A percentile compares a stretch with the other conserved stretches of the same genome.
Conservation (phyloP, 2,797 vertebrate genomes). For the Anabas testudineus region DNA sequence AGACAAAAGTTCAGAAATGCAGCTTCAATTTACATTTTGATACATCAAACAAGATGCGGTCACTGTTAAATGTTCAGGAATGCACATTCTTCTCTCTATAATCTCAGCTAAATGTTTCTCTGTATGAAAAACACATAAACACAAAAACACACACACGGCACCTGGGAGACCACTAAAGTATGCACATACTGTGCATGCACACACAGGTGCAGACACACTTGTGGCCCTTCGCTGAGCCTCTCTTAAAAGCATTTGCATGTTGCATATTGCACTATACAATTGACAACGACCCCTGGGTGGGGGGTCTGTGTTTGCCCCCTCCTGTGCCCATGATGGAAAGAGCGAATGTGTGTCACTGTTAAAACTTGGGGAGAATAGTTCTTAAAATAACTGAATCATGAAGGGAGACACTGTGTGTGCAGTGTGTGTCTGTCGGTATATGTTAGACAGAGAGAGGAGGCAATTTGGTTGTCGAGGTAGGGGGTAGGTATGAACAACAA, state of each 20-base stretch:
- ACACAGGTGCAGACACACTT: slow-evolving; percentile 43
- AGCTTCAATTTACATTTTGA: too few relatives aligned
- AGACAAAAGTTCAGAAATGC: too few relatives aligned
- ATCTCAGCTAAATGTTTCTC: too few relatives aligned
- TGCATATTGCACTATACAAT: slow-evolving; percentile 34
- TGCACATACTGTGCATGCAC: slow-evolving; percentile 25
- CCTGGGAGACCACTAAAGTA: slow-evolving; percentile 34
- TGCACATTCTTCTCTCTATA: too few relatives aligned
- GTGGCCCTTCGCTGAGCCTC: slow-evolving; percentile 30
- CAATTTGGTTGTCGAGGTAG: slow-evolving; percentile 24
- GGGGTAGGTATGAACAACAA: slow-evolving; percentile 38
- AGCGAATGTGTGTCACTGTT: slow-evolving; percentile 21
- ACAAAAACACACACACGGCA: slow-evolving; percentile 19
- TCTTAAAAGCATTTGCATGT: slow-evolving; percentile 81
- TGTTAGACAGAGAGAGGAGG: slow-evolving; percentile 15
- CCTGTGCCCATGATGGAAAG: slow-evolving; percentile 15
- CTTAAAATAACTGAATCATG: slow-evolving; percentile 9
- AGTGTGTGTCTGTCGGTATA: slow-evolving; percentile 7
- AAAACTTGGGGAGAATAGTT: slow-evolving; percentile 2
- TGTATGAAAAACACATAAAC: too few relatives aligned
- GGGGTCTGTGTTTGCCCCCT: slow-evolving; percentile 34
- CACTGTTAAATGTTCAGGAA: too few relatives aligned
- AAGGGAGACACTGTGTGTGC: slow-evolving; percentile 15
- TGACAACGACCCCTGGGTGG: neutral
- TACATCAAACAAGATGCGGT: too few relatives aligned